Base-by-base conservation (phyloP, 2,797 vertebrate species). In the Halcyon badia region DNA sequence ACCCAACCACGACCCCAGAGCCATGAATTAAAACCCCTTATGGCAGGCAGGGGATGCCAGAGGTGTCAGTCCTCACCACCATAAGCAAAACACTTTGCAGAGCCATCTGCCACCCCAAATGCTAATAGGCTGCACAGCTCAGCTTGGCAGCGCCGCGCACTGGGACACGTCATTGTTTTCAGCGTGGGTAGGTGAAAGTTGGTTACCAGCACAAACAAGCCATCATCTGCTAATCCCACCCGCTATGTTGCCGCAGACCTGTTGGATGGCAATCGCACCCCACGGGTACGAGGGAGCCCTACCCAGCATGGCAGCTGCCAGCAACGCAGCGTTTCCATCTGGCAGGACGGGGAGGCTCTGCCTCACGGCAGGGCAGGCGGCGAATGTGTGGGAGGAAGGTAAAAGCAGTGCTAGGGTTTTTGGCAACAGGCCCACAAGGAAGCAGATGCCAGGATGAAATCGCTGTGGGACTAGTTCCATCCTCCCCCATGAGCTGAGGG, bases 61-160 rank as follows among this genome's bases (percentile, higher is more conserved):
- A 77, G 89, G 80, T 76, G 78, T 82, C 70, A 70, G 76, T 70
- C 79, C 72, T 66, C 2, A 0, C 68, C 3, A 8, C 83, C 1
- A 1, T 30, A 41, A 51, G 71, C 69, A 60, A 70, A 71, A 60
- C 72, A 28, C 64, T 94, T 72, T 73, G 37, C 66, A 64, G 61
- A 84, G 31, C 89, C 89, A 89, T 86, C 91, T 92, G 96, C 77
- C 57, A 46, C 49, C 56, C 30, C 83, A 85, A 87, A 80, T 69
- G 79, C 62, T 80, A 25, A 84, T 25, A 5, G 9, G 66, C 35
- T 18, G 84, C 83, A 51, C 14, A 1, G 15, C 62, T n/a, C 76
- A n/a, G 71, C 56, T 69, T 52, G 87, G 58, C 35, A 82, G 65
- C 5, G 21, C 35, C 24, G 42, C 2, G 3, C 6, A 17, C 85